Base-by-base conservation (phyloP, 2,797 vertebrate genomes). In the Rhinella marina region DNA sequence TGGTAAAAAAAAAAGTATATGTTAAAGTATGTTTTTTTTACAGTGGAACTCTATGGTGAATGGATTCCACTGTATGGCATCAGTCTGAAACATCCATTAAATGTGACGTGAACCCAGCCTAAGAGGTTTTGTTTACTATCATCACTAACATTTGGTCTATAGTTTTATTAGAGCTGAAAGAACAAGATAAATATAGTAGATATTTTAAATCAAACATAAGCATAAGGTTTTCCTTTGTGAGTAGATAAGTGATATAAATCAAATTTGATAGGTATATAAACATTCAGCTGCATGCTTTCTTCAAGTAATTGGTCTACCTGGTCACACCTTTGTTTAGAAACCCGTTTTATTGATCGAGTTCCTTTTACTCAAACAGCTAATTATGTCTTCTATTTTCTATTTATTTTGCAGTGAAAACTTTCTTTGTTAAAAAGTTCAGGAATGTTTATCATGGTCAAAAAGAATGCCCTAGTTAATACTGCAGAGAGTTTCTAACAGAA, bases 401-500 rank as follows among this genome's bases (percentile, higher is more conserved):
- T 56, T 57, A 29, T 72, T 83, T 29, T 32, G 13, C 52, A 56
- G 41, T 76, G 57, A 78, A 59, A 80, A 73, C 75, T 48, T 84
- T 54, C 48, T 41, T 59, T 81, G 66, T 62, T 78, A 76, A 54
- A 48, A 27, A 23, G 78, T 57, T 66, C 27, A 68, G 59, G 21
- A 9, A 76, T 66, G 87, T 85, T 81, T 81, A 82, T 81, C 87
- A 57, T 82, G 68, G 78, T 76, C 78, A 88, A 72, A 56, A 76
- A 61, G 77, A 75, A 88, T 61, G 56, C 73, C 77, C 54, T 76
- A 68, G 83, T 82, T 82, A 86, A 54, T 78, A 75, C 72, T 82
- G 19, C n/a, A 68, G 84, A 82, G 82, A 81, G 54, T 64, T 48
- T 79, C 83, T 77, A 88, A 86, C 59, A 85, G 64, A 88, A 88